A percentile compares a stretch with the other conserved stretches of the same genome.
These are phyloP conservation scores for Mirza zaza DNA, from an alignment of 2,113 vertebrate genomes.

Conservation along the genomic window DNA sequence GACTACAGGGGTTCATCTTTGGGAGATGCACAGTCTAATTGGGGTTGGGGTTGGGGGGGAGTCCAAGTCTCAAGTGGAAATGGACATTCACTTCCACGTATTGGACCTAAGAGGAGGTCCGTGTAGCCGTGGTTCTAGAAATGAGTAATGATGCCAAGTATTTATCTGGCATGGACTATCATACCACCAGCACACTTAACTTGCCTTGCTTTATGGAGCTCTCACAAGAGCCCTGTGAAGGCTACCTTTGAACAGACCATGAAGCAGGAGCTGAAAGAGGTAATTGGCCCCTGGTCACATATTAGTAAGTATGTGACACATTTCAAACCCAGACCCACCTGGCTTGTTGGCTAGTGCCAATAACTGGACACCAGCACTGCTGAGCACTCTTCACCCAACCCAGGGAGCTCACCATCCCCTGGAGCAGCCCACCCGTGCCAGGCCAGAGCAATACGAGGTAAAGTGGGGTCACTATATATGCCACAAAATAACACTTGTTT, in stretches of 20 bases:
- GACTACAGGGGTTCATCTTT: not conserved
- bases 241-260: not conserved
- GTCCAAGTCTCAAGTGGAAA: not conserved
- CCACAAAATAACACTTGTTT: not conserved
- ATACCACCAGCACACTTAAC: rapidly evolving
- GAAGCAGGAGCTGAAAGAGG: not conserved
- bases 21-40: not conserved
- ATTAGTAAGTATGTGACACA: not conserved
- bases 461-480: not conserved
- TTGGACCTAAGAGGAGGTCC: not conserved
- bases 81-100: not conserved
- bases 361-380: no score
- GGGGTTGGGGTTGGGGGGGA: not conserved
- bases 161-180: not conserved
- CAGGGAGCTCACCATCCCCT: rapidly evolving
- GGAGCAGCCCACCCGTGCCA: not conserved
- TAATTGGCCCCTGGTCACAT: not conserved
- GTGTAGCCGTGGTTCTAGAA: rapidly evolving
- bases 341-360: not conserved
- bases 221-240: rapidly evolving
- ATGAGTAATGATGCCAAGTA: not conserved
- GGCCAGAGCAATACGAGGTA: not conserved
- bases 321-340: not conserved
- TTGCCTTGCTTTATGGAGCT: no score
- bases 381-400: not conserved